These are phyloP conservation scores for Papilio machaon DNA, from an alignment of 1,140 invertebrate genomes.

Conservation along the genomic window DNA sequence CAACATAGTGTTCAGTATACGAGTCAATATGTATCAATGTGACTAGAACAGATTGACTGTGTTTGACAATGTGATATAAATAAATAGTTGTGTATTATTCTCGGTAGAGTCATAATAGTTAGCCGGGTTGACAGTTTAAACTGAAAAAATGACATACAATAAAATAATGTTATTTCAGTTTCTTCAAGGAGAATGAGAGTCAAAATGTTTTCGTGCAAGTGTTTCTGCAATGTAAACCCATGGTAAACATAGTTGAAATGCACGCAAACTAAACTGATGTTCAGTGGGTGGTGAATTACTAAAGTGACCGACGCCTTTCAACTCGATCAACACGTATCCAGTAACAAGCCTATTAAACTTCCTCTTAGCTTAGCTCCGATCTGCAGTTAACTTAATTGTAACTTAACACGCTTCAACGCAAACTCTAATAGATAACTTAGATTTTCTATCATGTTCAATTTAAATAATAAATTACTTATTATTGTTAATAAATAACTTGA, in stretches of 20 bases:
- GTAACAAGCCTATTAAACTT: slow-evolving; percentile 20
- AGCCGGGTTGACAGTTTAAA: no score
- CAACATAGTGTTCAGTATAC: no score
- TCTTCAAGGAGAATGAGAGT: background rate
- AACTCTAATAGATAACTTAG: background rate
- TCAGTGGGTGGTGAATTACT: background rate
- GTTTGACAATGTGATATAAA: no score
- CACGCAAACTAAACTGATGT: background rate
- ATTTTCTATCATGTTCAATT: background rate
- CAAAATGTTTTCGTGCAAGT: background rate
- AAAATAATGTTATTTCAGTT: background rate
- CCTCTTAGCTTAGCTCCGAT: background rate
- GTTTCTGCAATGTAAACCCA: background rate
- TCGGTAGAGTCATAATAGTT: no score
- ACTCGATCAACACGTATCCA: slow-evolving; percentile 20
- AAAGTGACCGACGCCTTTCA: background rate
- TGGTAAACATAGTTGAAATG: background rate
- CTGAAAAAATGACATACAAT: background rate
- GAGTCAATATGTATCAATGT: no score
- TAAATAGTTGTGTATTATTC: no score
- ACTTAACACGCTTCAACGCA: background rate
- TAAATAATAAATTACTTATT: background rate
- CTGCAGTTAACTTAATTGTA: background rate
- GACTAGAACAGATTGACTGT: no score
- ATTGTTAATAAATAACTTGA: no score